Conservation (phyloP, 2,888 invertebrate species). For the Busseola fusca region DNA sequence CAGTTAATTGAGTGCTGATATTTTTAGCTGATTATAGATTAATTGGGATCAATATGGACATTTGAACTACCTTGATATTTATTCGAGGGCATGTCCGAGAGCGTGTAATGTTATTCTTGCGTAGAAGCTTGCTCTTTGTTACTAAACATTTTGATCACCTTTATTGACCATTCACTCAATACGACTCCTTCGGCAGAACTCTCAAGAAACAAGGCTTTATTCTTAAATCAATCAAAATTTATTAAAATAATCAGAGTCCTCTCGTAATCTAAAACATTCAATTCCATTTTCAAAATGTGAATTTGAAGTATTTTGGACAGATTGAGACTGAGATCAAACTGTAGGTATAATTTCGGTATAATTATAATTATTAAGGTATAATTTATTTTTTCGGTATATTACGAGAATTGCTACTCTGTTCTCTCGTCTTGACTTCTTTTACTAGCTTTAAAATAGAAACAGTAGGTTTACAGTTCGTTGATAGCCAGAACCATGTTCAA, state of each 20-base stretch:
- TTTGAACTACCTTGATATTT: slow-evolving; percentile 27
- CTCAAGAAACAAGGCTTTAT: background rate
- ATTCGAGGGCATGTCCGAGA: slow-evolving; percentile 21
- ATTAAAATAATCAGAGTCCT: background rate
- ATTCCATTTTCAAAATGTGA: background rate
- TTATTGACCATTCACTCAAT: background rate
- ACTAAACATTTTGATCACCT: background rate
- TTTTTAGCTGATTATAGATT: slow-evolving; percentile 25
- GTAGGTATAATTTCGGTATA: too few species aligned
- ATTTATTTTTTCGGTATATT: too few species aligned
- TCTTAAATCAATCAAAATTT: background rate
- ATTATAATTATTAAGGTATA: too few species aligned
- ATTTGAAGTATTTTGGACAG: background rate
- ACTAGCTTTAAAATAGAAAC: background rate
- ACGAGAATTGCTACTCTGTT: background rate
- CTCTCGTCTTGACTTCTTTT: background rate
- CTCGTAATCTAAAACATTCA: background rate
- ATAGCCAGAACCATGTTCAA: slow-evolving; percentile 2
- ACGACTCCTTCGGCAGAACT: background rate
- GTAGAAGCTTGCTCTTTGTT: background rate
- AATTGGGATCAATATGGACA: slow-evolving; percentile 31
- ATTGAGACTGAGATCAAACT: background rate
- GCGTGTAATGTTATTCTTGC: slow-evolving; percentile 1
- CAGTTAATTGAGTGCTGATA: slow-evolving; percentile 22
- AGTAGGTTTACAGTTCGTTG: slow-evolving; percentile 3